Conservation (phyloP, 37 sponge, comb jelly and placozoan species). For the Cliona cf. orientalis region DNA sequence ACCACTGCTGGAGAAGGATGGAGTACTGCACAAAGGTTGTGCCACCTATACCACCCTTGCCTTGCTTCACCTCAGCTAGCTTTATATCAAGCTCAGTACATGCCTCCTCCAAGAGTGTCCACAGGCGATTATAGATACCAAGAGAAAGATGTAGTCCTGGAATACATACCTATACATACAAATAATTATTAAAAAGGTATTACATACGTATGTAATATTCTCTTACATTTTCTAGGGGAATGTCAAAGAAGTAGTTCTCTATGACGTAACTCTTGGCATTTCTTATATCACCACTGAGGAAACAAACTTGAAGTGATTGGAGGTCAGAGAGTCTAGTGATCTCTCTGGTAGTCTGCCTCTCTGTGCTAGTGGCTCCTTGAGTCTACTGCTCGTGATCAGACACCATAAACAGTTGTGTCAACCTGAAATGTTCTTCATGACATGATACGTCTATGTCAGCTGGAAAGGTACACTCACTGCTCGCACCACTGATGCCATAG, state of each 20-base stretch:
- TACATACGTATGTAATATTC: background rate
- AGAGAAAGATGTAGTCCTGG: conserved; percentile 42
- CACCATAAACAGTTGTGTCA: conserved; percentile 63
- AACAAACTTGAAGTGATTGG: background rate
- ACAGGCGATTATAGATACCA: conserved; percentile 37
- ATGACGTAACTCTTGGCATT: conserved; percentile 52
- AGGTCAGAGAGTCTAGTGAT: conserved; percentile 11
- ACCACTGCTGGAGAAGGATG: background rate
- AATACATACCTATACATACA: conserved; percentile 58
- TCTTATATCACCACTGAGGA: conserved; percentile 20
- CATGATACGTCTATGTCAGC: no score
- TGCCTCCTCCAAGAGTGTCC: conserved; percentile 22
- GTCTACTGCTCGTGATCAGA: background rate
- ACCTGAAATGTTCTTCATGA: background rate
- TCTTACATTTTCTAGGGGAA: conserved; percentile 28
- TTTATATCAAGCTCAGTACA: conserved; percentile 26
- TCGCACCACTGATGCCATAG: conserved; percentile 55
- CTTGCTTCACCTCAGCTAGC: conserved; percentile 11
- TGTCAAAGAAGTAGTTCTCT: background rate
- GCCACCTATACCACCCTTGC: conserved; percentile 10
- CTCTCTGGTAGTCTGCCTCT: background rate
- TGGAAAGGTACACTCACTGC: no score
- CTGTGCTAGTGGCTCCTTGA: conserved; percentile 9
- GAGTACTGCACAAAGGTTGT: background rate
- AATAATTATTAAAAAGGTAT: background rate